Percentiles rank a stretch among this genome's conserved stretches.
Conservation (phyloP, 2,797 vertebrate species). For the Myotis planiceps region DNA sequence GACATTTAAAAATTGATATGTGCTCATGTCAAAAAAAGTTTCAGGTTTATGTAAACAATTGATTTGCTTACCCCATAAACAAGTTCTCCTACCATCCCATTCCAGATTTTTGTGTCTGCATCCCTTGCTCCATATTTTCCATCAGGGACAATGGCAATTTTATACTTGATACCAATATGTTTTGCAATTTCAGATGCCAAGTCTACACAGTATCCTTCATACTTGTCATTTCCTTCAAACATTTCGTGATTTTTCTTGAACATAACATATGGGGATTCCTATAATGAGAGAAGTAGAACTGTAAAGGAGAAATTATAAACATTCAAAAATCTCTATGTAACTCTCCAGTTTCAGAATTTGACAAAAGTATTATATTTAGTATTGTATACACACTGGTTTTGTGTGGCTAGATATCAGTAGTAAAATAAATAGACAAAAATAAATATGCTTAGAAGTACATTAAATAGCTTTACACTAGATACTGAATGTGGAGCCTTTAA, state of each 20-base stretch:
- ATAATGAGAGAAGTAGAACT: slow-evolving; percentile 90
- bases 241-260: slow-evolving; percentile 99
- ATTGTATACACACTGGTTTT: slow-evolving; percentile 42
- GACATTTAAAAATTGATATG: background rate
- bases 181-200: slow-evolving; percentile 99
- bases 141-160: slow-evolving; percentile 98
- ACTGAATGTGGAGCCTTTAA: slow-evolving; percentile 25
- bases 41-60: slow-evolving; percentile 62
- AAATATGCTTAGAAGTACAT: slow-evolving; percentile 50
- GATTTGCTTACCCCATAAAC: slow-evolving; percentile 97
- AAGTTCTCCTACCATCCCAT: slow-evolving; percentile 99
- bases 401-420: slow-evolving; percentile 59
- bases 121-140: slow-evolving; percentile 99
- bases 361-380: slow-evolving; percentile 52
- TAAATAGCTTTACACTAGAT: background rate
- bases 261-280: slow-evolving; percentile 99
- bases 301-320: slow-evolving; percentile 86
- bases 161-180: slow-evolving; percentile 99
- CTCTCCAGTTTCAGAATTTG: slow-evolving; percentile 50
- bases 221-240: slow-evolving; percentile 98
- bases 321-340: slow-evolving; percentile 73
- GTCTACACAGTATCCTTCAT: slow-evolving; percentile 99
- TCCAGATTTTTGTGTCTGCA: slow-evolving; percentile 99
- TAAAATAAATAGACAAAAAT: slow-evolving; percentile 44
- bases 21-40: slow-evolving; percentile 14